Percentiles rank a stretch among this genome's conserved stretches.
Evolutionary conservation across 2,797 vertebrate species (phyloP).

Genomic region (Sciurus vulgaris): DNA sequence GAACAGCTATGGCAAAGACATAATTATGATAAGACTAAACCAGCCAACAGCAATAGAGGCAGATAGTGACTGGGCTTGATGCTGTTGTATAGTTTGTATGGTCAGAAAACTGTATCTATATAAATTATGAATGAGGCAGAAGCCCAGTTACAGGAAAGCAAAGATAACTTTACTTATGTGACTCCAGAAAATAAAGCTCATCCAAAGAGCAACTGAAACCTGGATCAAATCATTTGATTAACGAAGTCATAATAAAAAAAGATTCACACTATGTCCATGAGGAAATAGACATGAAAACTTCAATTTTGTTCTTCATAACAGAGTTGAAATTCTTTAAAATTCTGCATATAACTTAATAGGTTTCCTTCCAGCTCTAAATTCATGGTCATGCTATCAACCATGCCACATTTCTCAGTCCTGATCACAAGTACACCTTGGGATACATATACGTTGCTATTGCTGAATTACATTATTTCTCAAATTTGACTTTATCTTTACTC

Average conservation of each 20-base stretch:
- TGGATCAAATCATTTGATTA: conserved; percentile 69
- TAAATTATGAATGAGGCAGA: conserved; percentile 27
- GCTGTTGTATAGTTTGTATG: background rate
- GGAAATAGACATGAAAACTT: conserved; percentile 30
- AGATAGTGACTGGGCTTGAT: conserved; percentile 42
- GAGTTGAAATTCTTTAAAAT: conserved; percentile 75
- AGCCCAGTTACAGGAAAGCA: background rate
- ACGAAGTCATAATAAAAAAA: conserved; percentile 28
- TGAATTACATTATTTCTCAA: conserved; percentile 37
- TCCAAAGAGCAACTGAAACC: conserved; percentile 37
- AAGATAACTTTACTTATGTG: conserved; percentile 57
- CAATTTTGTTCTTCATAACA: conserved; percentile 39
- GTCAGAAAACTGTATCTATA: conserved; percentile 49
- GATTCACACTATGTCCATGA: background rate
- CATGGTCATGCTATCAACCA: background rate
- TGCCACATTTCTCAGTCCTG: conserved; percentile 40
- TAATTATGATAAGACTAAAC: conserved; percentile 75
- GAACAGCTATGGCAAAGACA: conserved; percentile 54
- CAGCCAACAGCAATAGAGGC: conserved; percentile 51
- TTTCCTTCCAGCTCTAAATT: conserved; percentile 41
- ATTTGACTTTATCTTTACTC: background rate
- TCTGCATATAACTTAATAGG: conserved; percentile 37
- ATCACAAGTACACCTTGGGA: background rate
- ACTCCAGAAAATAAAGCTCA: conserved; percentile 45
- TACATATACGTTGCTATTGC: background rate